A percentile compares a stretch with the other conserved stretches of the same genome.
Conservation (phyloP, 2,113 vertebrate genomes). For the Parus major region DNA sequence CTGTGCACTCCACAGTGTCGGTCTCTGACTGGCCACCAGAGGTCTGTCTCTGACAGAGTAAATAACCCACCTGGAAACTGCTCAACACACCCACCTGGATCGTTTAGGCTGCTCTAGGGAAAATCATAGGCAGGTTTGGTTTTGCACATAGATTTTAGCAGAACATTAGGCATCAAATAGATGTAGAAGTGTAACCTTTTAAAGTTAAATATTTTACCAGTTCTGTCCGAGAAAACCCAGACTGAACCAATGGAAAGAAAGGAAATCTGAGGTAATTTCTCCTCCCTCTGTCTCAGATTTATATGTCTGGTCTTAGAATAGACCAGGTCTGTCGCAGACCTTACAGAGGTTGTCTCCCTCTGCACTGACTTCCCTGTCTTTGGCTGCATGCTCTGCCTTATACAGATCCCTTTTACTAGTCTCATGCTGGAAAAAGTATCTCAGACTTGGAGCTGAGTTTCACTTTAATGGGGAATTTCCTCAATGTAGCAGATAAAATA, state of each 20-base stretch:
- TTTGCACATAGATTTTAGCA: not conserved
- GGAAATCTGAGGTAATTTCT: not conserved
- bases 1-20: not conserved
- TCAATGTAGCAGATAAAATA: not conserved
- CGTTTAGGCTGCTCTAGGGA: not conserved
- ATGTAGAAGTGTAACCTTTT: not conserved
- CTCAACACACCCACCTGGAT: not conserved
- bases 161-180: not conserved
- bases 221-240: not conserved
- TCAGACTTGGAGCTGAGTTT: not conserved
- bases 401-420: not conserved
- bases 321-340: not conserved
- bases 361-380: not conserved
- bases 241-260: not conserved
- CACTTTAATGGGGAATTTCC: not conserved
- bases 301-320: not conserved
- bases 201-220: rapidly evolving
- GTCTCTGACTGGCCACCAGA: conserved; percentile 58
- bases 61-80: not conserved
- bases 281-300: not conserved
- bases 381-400: not conserved
- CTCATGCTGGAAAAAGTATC: not conserved
- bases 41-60: conserved; percentile 69
- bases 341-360: not conserved
- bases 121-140: rapidly evolving